These are phyloP conservation scores for Drosophila cognata DNA, from an alignment of 2,888 invertebrate species.

Conservation along the genomic window DNA sequence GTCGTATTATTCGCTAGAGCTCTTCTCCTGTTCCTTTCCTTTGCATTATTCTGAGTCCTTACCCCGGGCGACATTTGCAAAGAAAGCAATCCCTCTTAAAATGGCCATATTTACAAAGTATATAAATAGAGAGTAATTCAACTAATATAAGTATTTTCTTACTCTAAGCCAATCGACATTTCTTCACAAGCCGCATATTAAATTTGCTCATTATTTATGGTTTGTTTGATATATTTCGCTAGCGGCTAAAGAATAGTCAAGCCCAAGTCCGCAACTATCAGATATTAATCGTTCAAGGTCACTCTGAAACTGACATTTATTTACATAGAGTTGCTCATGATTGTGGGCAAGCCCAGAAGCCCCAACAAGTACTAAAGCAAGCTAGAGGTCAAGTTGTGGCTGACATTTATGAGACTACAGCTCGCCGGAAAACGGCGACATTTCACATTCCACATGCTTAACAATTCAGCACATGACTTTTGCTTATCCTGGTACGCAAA, in stretches of 20 bases:
- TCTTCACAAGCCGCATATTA: not conserved
- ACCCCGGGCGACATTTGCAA: slow-evolving; percentile 5
- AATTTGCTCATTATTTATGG: slow-evolving; percentile 34
- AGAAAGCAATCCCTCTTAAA: not conserved
- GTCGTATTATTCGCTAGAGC: slow-evolving; percentile 27
- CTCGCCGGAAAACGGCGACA: slow-evolving; percentile 36
- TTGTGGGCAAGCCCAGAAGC: slow-evolving; percentile 21
- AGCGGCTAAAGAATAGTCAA: slow-evolving; percentile 9
- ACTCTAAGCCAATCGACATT: not conserved
- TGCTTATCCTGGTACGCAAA: slow-evolving; percentile 65
- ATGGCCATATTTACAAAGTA: not conserved
- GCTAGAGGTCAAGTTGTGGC: slow-evolving; percentile 49
- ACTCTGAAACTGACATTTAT: slow-evolving; percentile 67
- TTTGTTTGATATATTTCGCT: slow-evolving; percentile 40
- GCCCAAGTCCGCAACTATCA: slow-evolving; percentile 4
- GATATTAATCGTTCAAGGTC: slow-evolving; percentile 56
- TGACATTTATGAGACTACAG: slow-evolving; percentile 57
- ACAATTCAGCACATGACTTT: slow-evolving; percentile 73
- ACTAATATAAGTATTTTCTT: not conserved
- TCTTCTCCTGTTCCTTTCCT: slow-evolving; percentile 1
- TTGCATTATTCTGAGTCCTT: slow-evolving; percentile 17
- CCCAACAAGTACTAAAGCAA: slow-evolving; percentile 1
- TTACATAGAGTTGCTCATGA: slow-evolving; percentile 39
- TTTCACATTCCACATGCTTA: slow-evolving; percentile 58
- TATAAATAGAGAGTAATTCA: not conserved